A percentile compares a stretch with the other conserved stretches of the same genome.
phyloP scores from a whole-genome alignment of 2,888 invertebrate genomes.

The Drosophila kanekoi region DNA sequence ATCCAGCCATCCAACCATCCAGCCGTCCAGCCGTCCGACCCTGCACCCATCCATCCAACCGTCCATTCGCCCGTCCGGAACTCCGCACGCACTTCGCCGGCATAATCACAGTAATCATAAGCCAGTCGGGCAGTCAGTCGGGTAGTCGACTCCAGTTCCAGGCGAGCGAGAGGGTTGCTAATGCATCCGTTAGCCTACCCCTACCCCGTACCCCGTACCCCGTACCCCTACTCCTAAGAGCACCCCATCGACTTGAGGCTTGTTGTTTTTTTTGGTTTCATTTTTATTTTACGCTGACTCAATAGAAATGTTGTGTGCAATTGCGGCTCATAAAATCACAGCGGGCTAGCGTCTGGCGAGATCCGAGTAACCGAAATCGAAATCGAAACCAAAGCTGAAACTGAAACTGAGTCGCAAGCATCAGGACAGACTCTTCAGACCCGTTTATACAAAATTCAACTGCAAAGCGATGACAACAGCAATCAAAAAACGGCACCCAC shows the following conservation, averaged over 20 bases:
- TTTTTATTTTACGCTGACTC: slow-evolving; percentile 79
- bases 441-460: slow-evolving; percentile 2
- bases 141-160: slow-evolving; percentile 13
- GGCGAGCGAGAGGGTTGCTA: slow-evolving; percentile 51
- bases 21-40: slow-evolving; percentile 3
- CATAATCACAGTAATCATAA: slow-evolving; percentile 77
- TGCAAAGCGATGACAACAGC: slow-evolving; percentile 73
- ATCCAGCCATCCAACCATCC: slow-evolving; percentile 15
- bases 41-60: slow-evolving; percentile 24
- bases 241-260: slow-evolving; percentile 47
- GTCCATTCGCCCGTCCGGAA: slow-evolving; percentile 21
- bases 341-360: slow-evolving; percentile 80
- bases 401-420: slow-evolving; percentile 9
- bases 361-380: slow-evolving; percentile 42
- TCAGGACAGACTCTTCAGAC: slow-evolving; percentile 1
- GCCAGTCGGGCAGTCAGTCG: slow-evolving; percentile 43
- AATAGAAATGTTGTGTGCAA: slow-evolving; percentile 81
- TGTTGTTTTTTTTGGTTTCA: slow-evolving; percentile 22
- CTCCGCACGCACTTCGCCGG: slow-evolving; percentile 60
- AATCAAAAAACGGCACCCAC: slow-evolving; percentile 60
- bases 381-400: slow-evolving; percentile 13
- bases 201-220: slow-evolving; percentile 3
- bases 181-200: slow-evolving; percentile 13
- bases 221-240: slow-evolving; percentile 8
- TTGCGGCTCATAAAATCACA: slow-evolving; percentile 84